These are phyloP conservation scores for Pogona vitticeps DNA, from an alignment of 2,113 vertebrate species.

Conservation along the genomic window DNA sequence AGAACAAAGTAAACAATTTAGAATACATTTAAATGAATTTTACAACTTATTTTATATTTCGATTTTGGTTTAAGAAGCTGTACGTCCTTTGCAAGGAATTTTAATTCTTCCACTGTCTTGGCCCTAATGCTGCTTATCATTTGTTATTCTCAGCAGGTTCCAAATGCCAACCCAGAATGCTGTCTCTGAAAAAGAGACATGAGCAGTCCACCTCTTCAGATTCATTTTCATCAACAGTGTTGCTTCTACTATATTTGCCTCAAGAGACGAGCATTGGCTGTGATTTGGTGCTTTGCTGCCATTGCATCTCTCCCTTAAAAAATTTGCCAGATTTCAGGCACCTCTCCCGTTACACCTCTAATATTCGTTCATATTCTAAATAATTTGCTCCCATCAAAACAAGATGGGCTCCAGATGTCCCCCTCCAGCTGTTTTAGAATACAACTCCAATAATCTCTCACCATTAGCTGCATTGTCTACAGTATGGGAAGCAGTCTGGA, in stretches of 20 bases:
- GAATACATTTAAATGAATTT: not conserved
- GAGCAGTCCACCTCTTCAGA: not conserved
- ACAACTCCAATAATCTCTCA: too few species aligned
- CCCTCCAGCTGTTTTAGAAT: too few species aligned
- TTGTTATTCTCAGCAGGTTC: not conserved
- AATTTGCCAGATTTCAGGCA: constrained; percentile 17
- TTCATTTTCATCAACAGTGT: not conserved
- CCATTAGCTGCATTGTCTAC: too few species aligned
- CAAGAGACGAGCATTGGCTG: too few species aligned
- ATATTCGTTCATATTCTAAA: constrained; percentile 26
- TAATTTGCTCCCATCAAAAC: constrained; percentile 5
- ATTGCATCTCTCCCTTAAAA: not conserved
- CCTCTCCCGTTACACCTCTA: constrained; percentile 20
- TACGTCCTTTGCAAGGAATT: not conserved
- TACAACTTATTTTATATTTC: not conserved
- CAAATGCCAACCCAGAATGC: not conserved
- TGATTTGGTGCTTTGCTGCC: too few species aligned
- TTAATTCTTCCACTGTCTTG: not conserved
- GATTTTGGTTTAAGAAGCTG: not conserved
- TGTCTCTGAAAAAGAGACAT: not conserved
- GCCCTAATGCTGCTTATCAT: not conserved
- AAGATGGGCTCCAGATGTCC: too few species aligned
- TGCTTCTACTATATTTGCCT: not conserved
- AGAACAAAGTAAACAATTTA: not conserved
- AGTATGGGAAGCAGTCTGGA: too few species aligned